Evolutionary conservation across 2,888 invertebrate genomes (phyloP).

Genomic region (Andrena fulva): DNA sequence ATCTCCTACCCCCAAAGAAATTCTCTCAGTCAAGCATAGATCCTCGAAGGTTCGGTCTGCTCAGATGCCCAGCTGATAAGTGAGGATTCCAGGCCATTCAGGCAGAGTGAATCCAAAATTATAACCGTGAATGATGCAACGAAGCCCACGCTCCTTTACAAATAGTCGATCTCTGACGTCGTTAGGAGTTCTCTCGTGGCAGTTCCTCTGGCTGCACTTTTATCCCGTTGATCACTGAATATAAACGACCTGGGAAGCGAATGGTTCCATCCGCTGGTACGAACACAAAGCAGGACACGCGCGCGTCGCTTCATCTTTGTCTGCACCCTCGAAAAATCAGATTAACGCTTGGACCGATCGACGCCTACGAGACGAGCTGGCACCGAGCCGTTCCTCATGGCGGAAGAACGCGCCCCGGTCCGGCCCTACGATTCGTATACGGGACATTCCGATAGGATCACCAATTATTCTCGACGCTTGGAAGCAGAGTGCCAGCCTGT

Average conservation of each 20-base stretch:
- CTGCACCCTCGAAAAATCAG: conserved; percentile 72
- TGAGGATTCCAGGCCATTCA: neutral
- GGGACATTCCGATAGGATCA: conserved; percentile 78
- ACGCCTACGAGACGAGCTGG: conserved; percentile 53
- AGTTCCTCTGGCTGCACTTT: conserved; percentile 5
- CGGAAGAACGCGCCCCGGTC: conserved; percentile 57
- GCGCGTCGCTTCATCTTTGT: conserved; percentile 53
- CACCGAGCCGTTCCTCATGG: conserved; percentile 51
- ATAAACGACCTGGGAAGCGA: conserved; percentile 69
- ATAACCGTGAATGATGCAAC: conserved; percentile 19
- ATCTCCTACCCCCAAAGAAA: conserved; percentile 9
- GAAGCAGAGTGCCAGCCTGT: conserved; percentile 77
- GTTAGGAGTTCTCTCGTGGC: conserved; percentile 7
- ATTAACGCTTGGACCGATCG: conserved; percentile 65
- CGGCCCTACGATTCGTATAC: conserved; percentile 63
- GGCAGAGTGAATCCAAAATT: neutral
- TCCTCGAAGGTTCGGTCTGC: conserved; percentile 13
- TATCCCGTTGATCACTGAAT: conserved; percentile 57
- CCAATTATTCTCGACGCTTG: conserved; percentile 80
- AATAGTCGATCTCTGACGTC: neutral
- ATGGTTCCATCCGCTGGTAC: conserved; percentile 66
- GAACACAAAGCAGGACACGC: conserved; percentile 62
- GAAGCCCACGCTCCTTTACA: conserved; percentile 11
- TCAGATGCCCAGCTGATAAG: conserved; percentile 14
- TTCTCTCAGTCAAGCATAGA: conserved; percentile 2